phyloP scores from a whole-genome alignment of 2,113 vertebrate genomes.

The Phodopus roborovskii region DNA sequence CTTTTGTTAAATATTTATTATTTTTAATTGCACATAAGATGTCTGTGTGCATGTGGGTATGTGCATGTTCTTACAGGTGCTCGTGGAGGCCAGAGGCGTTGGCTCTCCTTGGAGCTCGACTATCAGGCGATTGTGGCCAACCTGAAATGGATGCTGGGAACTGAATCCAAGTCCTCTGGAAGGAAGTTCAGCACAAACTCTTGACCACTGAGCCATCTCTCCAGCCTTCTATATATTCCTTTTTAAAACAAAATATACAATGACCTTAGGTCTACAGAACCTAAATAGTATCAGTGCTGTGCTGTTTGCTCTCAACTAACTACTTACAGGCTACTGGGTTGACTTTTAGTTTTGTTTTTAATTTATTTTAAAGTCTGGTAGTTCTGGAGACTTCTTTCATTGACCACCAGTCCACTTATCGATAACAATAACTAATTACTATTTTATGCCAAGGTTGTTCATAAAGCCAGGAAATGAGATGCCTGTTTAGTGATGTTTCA shows the following conservation, averaged over 20 bases:
- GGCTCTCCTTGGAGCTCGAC: neutral
- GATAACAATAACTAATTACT: slow-evolving; percentile 9
- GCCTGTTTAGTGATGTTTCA: neutral
- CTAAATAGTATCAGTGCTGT: neutral
- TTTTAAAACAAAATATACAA: neutral
- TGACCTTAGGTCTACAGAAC: neutral
- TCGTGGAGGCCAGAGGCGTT: neutral
- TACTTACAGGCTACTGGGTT: neutral
- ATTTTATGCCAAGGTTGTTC: slow-evolving; percentile 11
- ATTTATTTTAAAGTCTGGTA: slow-evolving; percentile 35
- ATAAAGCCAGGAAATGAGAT: neutral
- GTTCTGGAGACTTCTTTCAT: slow-evolving; percentile 29
- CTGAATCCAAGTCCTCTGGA: neutral
- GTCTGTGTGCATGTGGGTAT: neutral
- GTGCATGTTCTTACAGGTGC: neutral
- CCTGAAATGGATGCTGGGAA: neutral
- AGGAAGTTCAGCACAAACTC: neutral
- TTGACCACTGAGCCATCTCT: neutral
- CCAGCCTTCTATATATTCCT: neutral
- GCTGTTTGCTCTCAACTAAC: neutral
- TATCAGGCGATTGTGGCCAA: neutral
- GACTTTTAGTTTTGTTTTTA: slow-evolving; percentile 10
- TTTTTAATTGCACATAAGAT: neutral
- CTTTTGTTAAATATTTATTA: neutral
- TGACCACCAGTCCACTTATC: neutral